Evolutionary conservation across 2,888 invertebrate species (phyloP).

Genomic region (Caenorhabditis angaria): DNA sequence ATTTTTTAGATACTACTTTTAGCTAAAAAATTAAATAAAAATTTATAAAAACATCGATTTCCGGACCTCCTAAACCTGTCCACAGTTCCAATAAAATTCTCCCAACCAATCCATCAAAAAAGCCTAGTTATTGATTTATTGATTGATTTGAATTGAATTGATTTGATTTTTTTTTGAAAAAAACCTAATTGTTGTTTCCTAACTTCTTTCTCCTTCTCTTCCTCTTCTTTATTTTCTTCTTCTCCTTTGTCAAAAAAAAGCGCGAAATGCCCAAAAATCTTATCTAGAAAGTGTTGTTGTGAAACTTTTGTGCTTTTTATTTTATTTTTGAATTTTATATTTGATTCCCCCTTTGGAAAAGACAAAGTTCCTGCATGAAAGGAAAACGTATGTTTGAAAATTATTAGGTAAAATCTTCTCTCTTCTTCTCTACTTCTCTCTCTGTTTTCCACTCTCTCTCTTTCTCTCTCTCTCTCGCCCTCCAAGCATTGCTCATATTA

Average conservation of each 20-base stretch:
- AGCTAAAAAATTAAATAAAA: too few species aligned
- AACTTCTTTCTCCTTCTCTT: not conserved
- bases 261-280: slow-evolving; percentile 21
- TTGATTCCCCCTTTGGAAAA: slow-evolving; percentile 9
- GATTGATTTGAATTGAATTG: too few species aligned
- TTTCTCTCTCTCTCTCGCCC: slow-evolving; percentile 22
- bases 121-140: too few species aligned
- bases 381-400: not conserved
- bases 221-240: not conserved
- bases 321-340: slow-evolving; percentile 16
- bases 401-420: slow-evolving; percentile 12
- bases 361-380: not conserved
- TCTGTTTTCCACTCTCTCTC: slow-evolving; percentile 21
- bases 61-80: too few species aligned
- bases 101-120: too few species aligned
- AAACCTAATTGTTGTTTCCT: not conserved
- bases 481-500: slow-evolving; percentile 48
- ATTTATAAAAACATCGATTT: too few species aligned
- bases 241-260: slow-evolving; percentile 4
- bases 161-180: too few species aligned
- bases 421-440: slow-evolving; percentile 28
- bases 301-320: slow-evolving; percentile 21
- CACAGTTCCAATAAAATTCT: too few species aligned
- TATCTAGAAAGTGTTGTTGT: slow-evolving; percentile 13
- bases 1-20: too few species aligned